These are phyloP conservation scores for Temnothorax nylanderi DNA, from an alignment of 1,140 invertebrate species.

Conservation along the genomic window DNA sequence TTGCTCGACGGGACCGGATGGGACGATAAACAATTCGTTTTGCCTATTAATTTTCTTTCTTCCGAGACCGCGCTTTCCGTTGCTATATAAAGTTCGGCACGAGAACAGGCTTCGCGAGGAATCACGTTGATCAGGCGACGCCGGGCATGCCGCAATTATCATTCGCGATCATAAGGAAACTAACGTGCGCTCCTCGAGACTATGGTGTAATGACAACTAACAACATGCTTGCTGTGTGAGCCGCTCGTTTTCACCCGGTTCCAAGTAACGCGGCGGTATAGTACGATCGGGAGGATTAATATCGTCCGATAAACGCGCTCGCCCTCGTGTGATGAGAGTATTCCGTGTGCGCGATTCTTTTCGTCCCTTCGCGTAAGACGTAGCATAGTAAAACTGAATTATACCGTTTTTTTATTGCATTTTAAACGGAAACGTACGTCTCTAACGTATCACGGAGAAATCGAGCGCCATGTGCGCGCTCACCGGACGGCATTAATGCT, in stretches of 20 bases:
- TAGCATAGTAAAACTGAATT: not conserved
- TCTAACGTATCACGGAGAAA: not conserved
- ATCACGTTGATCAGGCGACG: conserved; percentile 29
- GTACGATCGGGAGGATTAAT: not conserved
- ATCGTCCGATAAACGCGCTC: not conserved
- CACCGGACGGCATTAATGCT: not conserved
- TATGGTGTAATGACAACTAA: conserved; percentile 7
- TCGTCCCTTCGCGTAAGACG: not conserved
- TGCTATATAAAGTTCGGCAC: not conserved
- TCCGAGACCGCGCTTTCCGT: not conserved
- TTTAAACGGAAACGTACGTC: not conserved
- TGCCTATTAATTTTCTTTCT: not conserved
- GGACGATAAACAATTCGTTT: conserved; percentile 9
- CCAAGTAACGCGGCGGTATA: not conserved
- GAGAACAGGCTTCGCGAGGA: not conserved
- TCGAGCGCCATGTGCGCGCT: not conserved
- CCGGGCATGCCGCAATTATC: conserved; percentile 67
- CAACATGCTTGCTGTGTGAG: not conserved
- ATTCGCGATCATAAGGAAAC: conserved; percentile 60
- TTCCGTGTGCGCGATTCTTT: not conserved
- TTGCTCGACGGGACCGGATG: not conserved
- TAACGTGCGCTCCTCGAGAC: not conserved
- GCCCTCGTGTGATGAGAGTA: not conserved
- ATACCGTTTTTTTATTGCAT: not conserved
- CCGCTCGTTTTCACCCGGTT: not conserved